These are phyloP conservation scores for Octomys mimax DNA, from an alignment of 2,797 vertebrate genomes.

Conservation along the genomic window DNA sequence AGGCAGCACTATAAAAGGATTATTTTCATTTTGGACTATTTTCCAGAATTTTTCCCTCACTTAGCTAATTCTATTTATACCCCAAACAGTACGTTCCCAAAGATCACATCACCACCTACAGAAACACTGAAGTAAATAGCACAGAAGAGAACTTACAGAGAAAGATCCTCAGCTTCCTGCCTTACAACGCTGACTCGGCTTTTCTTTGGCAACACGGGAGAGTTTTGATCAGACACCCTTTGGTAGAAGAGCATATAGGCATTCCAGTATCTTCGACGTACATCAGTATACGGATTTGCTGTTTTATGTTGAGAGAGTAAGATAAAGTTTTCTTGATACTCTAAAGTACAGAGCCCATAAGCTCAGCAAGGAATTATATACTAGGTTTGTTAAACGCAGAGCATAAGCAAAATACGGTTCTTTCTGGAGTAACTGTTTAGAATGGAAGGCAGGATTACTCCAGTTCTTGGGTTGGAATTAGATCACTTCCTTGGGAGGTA, in stretches of 20 bases:
- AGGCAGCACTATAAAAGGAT: background rate
- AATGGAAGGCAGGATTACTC: background rate
- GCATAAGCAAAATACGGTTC: background rate
- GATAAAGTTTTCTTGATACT: background rate
- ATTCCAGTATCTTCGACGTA: constrained; percentile 98
- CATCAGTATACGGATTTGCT: constrained; percentile 98
- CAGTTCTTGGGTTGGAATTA: background rate
- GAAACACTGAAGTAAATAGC: background rate
- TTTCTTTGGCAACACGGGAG: constrained; percentile 98
- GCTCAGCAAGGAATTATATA: constrained; percentile 11
- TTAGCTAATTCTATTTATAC: constrained; percentile 34
- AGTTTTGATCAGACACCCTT: constrained; percentile 98
- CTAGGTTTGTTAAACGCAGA: constrained; percentile 15
- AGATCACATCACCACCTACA: background rate
- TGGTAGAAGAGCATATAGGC: constrained; percentile 99
- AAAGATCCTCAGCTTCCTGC: constrained; percentile 97
- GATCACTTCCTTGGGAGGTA: background rate
- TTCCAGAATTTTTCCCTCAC: constrained; percentile 34
- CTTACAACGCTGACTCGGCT: constrained; percentile 98
- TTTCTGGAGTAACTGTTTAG: background rate
- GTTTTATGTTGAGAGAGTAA: constrained; percentile 80
- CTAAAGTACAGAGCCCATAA: constrained; percentile 19
- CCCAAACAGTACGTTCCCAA: background rate
- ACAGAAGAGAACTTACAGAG: constrained; percentile 92
- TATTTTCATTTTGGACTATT: constrained; percentile 45